Base-by-base conservation (phyloP, 2,797 vertebrate species). In the Chiloscyllium punctatum region DNA sequence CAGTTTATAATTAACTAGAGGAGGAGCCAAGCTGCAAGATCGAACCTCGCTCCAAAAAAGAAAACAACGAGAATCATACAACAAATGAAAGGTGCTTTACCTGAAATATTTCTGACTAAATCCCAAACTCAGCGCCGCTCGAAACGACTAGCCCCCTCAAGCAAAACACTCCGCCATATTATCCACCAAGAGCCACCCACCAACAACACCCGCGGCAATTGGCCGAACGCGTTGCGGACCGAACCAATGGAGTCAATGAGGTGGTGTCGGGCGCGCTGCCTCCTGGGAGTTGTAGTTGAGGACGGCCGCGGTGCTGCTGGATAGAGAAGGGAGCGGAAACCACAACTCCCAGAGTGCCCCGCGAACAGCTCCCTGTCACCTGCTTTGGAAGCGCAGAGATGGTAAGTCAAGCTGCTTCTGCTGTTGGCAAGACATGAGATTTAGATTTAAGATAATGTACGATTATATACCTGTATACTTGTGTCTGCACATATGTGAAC, bases 161-260 rank as follows among this genome's bases (percentile, higher is more conserved):
- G 90, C 66, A 37, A 68, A 92, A 69, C 71, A 3, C 42, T 18
- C 94, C 71, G 48, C 94, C 94, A 95, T 77, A 8, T 95, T 77
- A 53, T 2, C 71, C 62, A 15, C 1, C 7, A 1, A 4, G 0
- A 27, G 0, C 3, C 71, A 95, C 94, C 13, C 16, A 16, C 3
- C 42, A 95, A 57, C 94, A 95, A 77, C 0, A 13, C 21, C 27
- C 0, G 13, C 71, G 37, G 37, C 30, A 3, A 95, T 74, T 95
- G 94, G 94, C 27, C 1, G 94, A 51, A 13, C 27, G 0, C n/a
- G 15, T 3, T 9, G 2, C 62, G 0, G 3, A 3, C 1, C 42
- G 30, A 33, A 18, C 94, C 94, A 95, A 95, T 95, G 25, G 33
- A 53, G 18, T 95, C 94, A 95, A 95, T 72, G 71, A 95, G 94